phyloP scores from a whole-genome alignment of 2,113 vertebrate species.

The Ophthalmolycus amberensis region DNA sequence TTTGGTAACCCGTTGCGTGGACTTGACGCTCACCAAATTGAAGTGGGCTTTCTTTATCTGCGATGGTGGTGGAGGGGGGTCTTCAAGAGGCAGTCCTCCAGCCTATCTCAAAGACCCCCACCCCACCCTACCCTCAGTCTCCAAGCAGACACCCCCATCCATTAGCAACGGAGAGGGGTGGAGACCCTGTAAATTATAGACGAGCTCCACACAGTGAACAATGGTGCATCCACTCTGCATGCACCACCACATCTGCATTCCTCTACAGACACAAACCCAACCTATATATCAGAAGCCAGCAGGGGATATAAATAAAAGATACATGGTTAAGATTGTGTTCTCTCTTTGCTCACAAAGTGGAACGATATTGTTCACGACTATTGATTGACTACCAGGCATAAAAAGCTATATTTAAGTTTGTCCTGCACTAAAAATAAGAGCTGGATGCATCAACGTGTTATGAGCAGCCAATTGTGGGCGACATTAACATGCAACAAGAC shows the following conservation, averaged over 20 bases:
- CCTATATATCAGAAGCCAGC: slow-evolving; percentile 16
- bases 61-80: slow-evolving; percentile 32
- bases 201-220: slow-evolving; percentile 72
- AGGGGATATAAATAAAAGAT: slow-evolving; percentile 63
- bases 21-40: slow-evolving; percentile 47
- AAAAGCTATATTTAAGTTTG: slow-evolving; percentile 18
- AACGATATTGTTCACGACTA: slow-evolving; percentile 34
- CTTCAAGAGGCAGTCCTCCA: slow-evolving; percentile 64
- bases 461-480: slow-evolving; percentile 31
- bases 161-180: slow-evolving; percentile 76
- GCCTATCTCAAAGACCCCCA: slow-evolving; percentile 40
- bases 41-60: slow-evolving; percentile 61
- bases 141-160: slow-evolving; percentile 68
- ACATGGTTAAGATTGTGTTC: slow-evolving; percentile 11
- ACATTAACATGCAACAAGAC: slow-evolving; percentile 38
- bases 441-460: slow-evolving; percentile 6
- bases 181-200: slow-evolving; percentile 82
- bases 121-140: slow-evolving; percentile 34
- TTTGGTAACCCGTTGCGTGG: slow-evolving; percentile 48
- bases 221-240: slow-evolving; percentile 67
- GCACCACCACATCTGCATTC: slow-evolving; percentile 76
- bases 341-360: slow-evolving; percentile 26
- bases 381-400: slow-evolving; percentile 25
- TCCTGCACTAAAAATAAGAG: slow-evolving; percentile 26
- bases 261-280: slow-evolving; percentile 60